Evolutionary conservation across 2,797 vertebrate genomes (phyloP).

Genomic region (Pseudochirops corinnae): DNA sequence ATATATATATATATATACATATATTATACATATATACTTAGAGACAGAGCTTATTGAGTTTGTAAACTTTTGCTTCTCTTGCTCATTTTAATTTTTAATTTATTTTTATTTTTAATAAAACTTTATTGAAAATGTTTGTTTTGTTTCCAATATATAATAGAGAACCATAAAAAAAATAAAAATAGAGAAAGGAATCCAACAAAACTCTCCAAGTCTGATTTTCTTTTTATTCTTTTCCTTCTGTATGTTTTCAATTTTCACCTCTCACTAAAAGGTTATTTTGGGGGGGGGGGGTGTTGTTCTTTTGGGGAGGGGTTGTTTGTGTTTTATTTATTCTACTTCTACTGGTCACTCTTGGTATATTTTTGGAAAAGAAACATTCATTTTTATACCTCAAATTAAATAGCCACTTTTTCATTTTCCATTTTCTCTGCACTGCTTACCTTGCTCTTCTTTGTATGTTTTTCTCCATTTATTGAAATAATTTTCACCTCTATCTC

Average conservation of each 20-base stretch:
- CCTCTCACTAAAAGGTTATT: neutral
- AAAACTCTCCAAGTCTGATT: too few species aligned
- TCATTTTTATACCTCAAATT: neutral
- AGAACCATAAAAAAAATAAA: neutral
- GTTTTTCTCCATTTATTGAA: conserved; percentile 1
- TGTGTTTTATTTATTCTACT: neutral
- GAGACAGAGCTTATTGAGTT: neutral
- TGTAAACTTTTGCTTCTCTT: neutral
- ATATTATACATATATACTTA: too few species aligned
- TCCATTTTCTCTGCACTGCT: neutral
- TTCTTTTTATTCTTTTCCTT: neutral
- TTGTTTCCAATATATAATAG: neutral
- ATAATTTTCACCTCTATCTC: neutral
- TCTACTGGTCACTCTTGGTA: neutral
- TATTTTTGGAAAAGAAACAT: neutral
- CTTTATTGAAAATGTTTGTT: neutral
- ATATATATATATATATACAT: too few species aligned
- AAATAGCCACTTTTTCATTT: neutral
- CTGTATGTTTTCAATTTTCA: neutral
- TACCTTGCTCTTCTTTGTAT: neutral
- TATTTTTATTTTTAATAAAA: neutral
- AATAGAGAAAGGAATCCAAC: neutral
- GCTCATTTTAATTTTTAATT: neutral
- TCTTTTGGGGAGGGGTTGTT: too few species aligned
- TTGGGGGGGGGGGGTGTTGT: too few species aligned